These are phyloP conservation scores for Callimorpha dominula DNA, from an alignment of 2,888 invertebrate species.

Conservation along the genomic window DNA sequence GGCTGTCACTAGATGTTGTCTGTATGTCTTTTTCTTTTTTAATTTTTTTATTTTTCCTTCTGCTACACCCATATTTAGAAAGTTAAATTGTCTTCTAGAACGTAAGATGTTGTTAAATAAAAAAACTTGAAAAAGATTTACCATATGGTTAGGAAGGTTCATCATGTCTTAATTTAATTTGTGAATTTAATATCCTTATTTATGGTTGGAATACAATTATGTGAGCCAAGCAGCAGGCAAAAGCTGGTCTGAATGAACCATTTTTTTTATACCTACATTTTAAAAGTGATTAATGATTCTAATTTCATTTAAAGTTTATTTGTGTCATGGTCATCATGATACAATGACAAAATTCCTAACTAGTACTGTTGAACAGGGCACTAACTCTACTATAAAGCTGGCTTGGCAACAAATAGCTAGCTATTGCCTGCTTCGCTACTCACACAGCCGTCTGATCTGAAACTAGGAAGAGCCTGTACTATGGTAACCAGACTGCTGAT, in stretches of 20 bases:
- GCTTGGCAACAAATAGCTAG: too few relatives aligned
- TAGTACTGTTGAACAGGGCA: not conserved
- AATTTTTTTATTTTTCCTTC: conserved; percentile 53
- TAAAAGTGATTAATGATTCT: not conserved
- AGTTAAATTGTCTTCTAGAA: not conserved
- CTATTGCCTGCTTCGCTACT: too few relatives aligned
- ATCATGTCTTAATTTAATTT: not conserved
- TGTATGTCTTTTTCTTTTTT: conserved; percentile 77
- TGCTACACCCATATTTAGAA: conserved; percentile 37
- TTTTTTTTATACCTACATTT: not conserved
- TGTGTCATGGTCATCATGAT: not conserved
- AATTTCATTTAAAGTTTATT: not conserved
- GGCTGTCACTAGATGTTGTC: conserved; percentile 82
- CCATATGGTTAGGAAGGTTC: not conserved
- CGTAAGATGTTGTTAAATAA: not conserved
- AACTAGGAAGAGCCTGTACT: too few relatives aligned
- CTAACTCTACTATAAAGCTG: not conserved
- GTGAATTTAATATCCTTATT: not conserved
- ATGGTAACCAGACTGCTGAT: too few relatives aligned
- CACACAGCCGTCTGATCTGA: too few relatives aligned
- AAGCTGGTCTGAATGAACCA: too few relatives aligned
- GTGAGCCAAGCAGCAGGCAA: too few relatives aligned
- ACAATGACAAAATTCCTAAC: not conserved
- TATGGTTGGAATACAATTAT: not conserved
- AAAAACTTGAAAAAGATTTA: not conserved